phyloP scores from a whole-genome alignment of 2,888 invertebrate genomes.

The Daptonema setosum region DNA sequence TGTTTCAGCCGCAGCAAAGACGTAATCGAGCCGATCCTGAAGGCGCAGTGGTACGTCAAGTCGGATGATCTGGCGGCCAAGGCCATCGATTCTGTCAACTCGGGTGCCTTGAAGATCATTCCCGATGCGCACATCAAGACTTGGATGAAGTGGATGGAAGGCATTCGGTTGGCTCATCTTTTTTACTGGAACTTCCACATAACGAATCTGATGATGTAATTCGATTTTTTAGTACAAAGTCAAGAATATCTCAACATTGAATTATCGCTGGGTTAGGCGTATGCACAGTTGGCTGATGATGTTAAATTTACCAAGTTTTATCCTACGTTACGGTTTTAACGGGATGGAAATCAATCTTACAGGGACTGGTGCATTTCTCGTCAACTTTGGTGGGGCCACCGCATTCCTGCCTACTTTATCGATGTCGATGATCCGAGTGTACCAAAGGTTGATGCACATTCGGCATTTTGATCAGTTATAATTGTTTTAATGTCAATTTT shows the following conservation, averaged over 20 bases:
- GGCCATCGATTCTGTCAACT: constrained; percentile 44
- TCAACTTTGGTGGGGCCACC: constrained; percentile 98
- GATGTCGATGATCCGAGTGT: constrained; percentile 34
- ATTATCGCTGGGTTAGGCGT: not conserved
- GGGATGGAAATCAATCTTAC: no score
- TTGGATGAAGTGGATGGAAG: constrained; percentile 89
- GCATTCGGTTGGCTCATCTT: constrained; percentile 42
- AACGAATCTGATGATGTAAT: constrained; percentile 4
- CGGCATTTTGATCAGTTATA: no score
- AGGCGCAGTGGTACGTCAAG: constrained; percentile 89
- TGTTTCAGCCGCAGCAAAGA: constrained; percentile 73
- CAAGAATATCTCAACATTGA: not conserved
- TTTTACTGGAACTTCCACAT: no score
- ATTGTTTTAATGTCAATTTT: no score
- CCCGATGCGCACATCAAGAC: constrained; percentile 72
- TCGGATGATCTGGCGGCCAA: constrained; percentile 59
- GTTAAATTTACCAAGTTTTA: no score
- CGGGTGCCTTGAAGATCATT: constrained; percentile 60
- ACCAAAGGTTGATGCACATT: no score
- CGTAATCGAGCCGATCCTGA: constrained; percentile 79
- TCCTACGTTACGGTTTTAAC: no score
- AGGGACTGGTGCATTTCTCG: constrained; percentile 94
- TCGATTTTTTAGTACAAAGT: no score
- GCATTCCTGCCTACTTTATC: constrained; percentile 76
- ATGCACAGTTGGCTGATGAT: not conserved